A percentile compares a stretch with the other conserved stretches of the same genome.
phyloP scores from a whole-genome alignment of 2,113 vertebrate species.

The Callorhinus ursinus region DNA sequence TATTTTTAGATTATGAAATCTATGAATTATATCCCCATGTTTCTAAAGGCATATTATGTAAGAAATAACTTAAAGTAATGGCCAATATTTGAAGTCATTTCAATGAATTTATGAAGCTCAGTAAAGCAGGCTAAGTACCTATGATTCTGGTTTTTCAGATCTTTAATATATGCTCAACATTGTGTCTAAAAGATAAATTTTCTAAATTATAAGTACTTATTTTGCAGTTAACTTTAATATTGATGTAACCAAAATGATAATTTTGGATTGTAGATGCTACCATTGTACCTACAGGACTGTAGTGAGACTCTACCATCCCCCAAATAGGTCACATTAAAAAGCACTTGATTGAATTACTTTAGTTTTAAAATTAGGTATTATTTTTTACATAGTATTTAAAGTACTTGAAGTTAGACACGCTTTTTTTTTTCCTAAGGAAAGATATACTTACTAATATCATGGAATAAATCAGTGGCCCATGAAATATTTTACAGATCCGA shows the following conservation, averaged over 20 bases:
- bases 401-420: neutral
- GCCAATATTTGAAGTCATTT: constrained; percentile 52
- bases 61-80: constrained; percentile 36
- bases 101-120: constrained; percentile 30
- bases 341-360: constrained; percentile 8
- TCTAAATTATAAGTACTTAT: constrained; percentile 12
- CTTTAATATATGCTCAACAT: constrained; percentile 47
- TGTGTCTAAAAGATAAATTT: constrained; percentile 32
- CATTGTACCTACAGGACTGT: neutral
- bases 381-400: constrained; percentile 42
- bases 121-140: constrained; percentile 8
- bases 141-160: constrained; percentile 17
- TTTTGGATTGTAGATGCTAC: neutral
- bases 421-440: neutral
- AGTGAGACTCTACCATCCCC: neutral
- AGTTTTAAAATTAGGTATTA: constrained; percentile 11
- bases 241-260: neutral
- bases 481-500: neutral
- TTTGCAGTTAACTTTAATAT: constrained; percentile 55
- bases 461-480: neutral
- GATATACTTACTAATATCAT: neutral
- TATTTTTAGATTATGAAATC: constrained; percentile 47
- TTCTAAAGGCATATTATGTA: constrained; percentile 39
- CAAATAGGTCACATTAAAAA: neutral
- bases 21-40: neutral